phyloP scores from a whole-genome alignment of 2,888 invertebrate species.

The Kryphioiulus occultus region DNA sequence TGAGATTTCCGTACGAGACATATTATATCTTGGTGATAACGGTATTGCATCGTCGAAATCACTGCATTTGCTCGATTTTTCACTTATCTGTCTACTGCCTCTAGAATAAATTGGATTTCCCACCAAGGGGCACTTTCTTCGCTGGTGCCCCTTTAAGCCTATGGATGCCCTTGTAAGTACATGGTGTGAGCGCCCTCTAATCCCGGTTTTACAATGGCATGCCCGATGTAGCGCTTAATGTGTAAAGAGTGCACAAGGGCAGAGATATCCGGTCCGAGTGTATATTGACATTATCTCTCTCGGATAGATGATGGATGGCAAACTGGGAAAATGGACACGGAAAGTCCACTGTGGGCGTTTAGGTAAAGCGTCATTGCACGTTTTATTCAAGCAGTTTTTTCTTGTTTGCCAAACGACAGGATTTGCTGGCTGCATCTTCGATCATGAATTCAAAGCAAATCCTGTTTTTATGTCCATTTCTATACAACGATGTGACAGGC shows the following conservation, averaged over 20 bases:
- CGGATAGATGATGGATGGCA: conserved; percentile 47
- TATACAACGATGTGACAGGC: no score
- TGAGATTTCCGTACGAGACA: neutral
- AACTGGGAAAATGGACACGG: conserved; percentile 39
- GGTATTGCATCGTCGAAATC: neutral
- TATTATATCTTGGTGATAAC: neutral
- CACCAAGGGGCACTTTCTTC: neutral
- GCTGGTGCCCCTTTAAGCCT: neutral
- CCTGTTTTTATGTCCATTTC: neutral
- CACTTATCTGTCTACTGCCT: neutral
- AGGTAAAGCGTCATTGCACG: neutral
- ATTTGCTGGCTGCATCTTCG: neutral
- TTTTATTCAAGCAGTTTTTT: conserved; percentile 8
- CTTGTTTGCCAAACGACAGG: neutral
- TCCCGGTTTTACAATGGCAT: conserved; percentile 35
- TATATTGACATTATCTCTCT: conserved; percentile 49
- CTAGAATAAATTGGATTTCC: neutral
- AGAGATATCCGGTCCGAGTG: conserved; percentile 47
- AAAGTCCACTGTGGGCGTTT: conserved; percentile 15
- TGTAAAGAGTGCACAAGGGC: conserved; percentile 46
- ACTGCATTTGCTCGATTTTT: neutral
- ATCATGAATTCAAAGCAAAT: neutral
- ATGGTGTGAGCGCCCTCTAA: conserved; percentile 37
- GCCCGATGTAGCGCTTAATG: conserved; percentile 45
- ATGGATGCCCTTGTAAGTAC: neutral